Base-by-base conservation (phyloP, 2,888 invertebrate species). In the Formica aserva region DNA sequence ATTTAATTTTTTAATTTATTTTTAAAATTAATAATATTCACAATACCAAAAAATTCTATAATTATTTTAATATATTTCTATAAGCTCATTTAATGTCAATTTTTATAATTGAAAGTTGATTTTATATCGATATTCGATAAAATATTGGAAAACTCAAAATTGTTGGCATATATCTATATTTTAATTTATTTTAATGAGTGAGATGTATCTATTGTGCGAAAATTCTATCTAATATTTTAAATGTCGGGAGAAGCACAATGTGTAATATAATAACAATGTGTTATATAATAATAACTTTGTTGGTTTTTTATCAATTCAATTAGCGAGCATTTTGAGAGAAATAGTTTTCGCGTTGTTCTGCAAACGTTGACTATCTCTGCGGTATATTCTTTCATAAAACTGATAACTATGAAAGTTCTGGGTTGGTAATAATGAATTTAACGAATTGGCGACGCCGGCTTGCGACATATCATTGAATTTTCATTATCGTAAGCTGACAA, bases 401-500 rank as follows among this genome's bases (percentile, higher is more conserved):
- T 78, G 35, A 71, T 60, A 71, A 35, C 78, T 13, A 35, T 32
- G 60, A 72, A 72, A 60, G 71, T 71, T 78, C 35, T 62, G 35
- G 45, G 32, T 78, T 71, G 29, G n/a, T n/a, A 35, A 26, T 72
- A 72, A 35, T 35, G 71, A 45, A 32, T 72, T 48, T 80, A 80
- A 80, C 60, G 35, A 80, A 80, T 60, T 80, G 60, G 29, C 13
- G 32, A 35, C 22, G 76, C 55, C 38, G 13, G 13, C 32, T 71
- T 35, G 60, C 71, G 45, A 69, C 77, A 32, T 22, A 41, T 72
- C 72, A 48, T 62, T 80, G 78, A 80, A 48, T 72, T 80, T 80
- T 72, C 78, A 78, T 78, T 35, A 78, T 78, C 72, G 60, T 72
- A 62, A 62, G 66, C 57, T 82, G 81, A 72, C 72, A 81, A 82